These are phyloP conservation scores for Chrysaora quinquecirrha DNA, from an alignment of 30 jellyfish, hydroid and myxozoan species.

Conservation along the genomic window DNA sequence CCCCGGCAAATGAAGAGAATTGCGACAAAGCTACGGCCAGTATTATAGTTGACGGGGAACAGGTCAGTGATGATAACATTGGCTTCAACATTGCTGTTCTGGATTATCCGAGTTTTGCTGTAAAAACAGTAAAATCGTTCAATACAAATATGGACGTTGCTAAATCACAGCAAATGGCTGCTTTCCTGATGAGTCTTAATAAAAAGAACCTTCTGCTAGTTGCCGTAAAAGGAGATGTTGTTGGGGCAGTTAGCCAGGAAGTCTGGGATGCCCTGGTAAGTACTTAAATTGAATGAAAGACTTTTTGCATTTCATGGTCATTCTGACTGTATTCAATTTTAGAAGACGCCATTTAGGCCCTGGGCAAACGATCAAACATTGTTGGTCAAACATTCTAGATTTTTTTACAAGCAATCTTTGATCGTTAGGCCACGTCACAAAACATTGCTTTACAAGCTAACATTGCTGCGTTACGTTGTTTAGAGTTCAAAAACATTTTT, in stretches of 20 bases:
- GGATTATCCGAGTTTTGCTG: slow-evolving; percentile 80
- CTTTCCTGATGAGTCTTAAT: slow-evolving; percentile 65
- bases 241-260: slow-evolving; percentile 73
- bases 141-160: slow-evolving; percentile 73
- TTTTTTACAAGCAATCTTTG: too few relatives aligned
- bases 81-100: slow-evolving; percentile 92
- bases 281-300: neutral
- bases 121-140: slow-evolving; percentile 58
- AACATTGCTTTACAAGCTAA: too few relatives aligned
- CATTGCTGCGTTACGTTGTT: too few relatives aligned
- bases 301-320: too few relatives aligned
- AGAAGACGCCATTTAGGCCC: too few relatives aligned
- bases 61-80: slow-evolving; percentile 74
- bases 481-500: too few relatives aligned
- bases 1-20: slow-evolving; percentile 79
- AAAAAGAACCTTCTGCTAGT: slow-evolving; percentile 72
- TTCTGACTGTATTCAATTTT: too few relatives aligned
- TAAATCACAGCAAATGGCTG: slow-evolving; percentile 74
- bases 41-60: slow-evolving; percentile 87
- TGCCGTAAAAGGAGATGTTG: slow-evolving; percentile 88
- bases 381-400: too few relatives aligned
- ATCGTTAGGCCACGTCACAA: too few relatives aligned
- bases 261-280: slow-evolving; percentile 95
- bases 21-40: slow-evolving; percentile 80
- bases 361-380: too few relatives aligned